Evolutionary conservation across 2,888 invertebrate genomes (phyloP).

Genomic region (Chalcis sispes): DNA sequence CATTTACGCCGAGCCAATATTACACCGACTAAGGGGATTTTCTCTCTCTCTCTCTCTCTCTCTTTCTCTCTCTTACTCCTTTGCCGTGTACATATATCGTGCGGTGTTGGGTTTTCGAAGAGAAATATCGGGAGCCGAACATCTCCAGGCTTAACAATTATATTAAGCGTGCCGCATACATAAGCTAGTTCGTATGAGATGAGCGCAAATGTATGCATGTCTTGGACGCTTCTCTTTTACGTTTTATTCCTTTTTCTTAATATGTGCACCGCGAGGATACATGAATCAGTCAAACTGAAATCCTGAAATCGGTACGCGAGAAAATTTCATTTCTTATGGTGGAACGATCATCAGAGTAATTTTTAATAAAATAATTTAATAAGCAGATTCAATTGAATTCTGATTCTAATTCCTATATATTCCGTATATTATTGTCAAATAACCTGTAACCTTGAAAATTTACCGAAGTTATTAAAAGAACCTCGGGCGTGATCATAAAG

Average conservation of each 20-base stretch:
- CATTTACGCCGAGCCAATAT: constrained; percentile 41
- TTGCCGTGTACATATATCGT: constrained; percentile 34
- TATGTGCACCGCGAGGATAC: not conserved
- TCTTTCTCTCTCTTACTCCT: constrained; percentile 12
- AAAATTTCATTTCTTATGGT: too few relatives aligned
- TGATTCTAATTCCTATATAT: too few relatives aligned
- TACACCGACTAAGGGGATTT: constrained; percentile 23
- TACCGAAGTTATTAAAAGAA: not conserved
- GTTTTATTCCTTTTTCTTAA: not conserved
- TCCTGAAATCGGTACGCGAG: too few relatives aligned
- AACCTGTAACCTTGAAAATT: not conserved
- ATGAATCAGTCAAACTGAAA: too few relatives aligned
- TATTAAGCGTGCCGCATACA: constrained; percentile 29
- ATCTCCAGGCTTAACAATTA: constrained; percentile 26
- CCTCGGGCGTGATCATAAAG: constrained; percentile 13
- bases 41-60: too few relatives aligned
- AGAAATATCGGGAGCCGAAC: not conserved
- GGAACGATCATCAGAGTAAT: too few relatives aligned
- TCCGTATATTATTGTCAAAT: too few relatives aligned
- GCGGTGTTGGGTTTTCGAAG: constrained; percentile 45
- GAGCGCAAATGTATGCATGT: not conserved
- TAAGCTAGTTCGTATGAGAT: not conserved
- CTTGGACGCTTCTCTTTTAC: not conserved
- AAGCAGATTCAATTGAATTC: too few relatives aligned
- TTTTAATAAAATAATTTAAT: too few relatives aligned